Percentiles rank a stretch among this genome's conserved stretches.
phyloP scores from a whole-genome alignment of 2,797 vertebrate species.

The Halcyon smyrnensis region DNA sequence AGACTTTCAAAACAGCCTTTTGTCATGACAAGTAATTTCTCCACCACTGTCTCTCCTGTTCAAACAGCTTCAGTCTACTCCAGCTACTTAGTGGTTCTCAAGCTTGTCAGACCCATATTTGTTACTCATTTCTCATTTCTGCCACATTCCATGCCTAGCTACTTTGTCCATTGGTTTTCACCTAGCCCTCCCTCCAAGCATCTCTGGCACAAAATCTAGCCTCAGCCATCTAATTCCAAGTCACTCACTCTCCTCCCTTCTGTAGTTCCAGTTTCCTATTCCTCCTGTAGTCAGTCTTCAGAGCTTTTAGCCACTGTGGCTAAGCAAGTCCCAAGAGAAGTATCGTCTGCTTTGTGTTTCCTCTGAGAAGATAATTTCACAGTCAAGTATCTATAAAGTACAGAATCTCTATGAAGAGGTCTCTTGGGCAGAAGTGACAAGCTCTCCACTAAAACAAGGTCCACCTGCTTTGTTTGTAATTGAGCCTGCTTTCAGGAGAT shows the following conservation, averaged over 20 bases:
- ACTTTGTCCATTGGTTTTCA: not conserved
- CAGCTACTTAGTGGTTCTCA: not conserved
- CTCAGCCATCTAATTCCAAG: not conserved
- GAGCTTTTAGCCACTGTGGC: not conserved
- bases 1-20: not conserved
- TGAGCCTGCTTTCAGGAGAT: not conserved
- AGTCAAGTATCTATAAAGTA: not conserved
- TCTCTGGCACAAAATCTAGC: not conserved
- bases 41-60: not conserved
- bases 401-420: not conserved
- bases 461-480: not conserved
- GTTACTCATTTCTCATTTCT: not conserved
- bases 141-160: not conserved
- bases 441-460: not conserved
- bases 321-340: not conserved
- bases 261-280: not conserved
- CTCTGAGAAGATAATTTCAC: not conserved
- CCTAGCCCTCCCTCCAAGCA: not conserved
- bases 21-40: not conserved
- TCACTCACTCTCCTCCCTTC: not conserved
- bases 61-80: not conserved
- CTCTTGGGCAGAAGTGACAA: not conserved
- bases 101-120: not conserved
- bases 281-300: not conserved
- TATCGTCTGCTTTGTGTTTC: not conserved